Base-by-base conservation (phyloP, 2,888 invertebrate species). In the Idaea dimidiata region DNA sequence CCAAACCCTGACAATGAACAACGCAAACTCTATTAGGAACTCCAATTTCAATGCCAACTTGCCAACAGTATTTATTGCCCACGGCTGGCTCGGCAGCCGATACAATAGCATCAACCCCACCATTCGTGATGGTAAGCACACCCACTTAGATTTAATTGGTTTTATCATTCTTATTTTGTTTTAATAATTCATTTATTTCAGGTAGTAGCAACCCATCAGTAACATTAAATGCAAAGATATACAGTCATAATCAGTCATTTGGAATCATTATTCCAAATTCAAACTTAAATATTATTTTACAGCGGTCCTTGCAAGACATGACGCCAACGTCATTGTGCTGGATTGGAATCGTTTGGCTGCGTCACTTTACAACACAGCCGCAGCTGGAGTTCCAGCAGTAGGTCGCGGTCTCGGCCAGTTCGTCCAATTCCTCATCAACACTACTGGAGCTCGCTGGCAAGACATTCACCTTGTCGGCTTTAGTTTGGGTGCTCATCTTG, bases 401-500 rank as follows among this genome's bases (percentile, higher is more conserved):
- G 89, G 86, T 0, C 72, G 73, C 7, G 78, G 77, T 1, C 65
- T 88, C 14, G 87, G 85, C 54, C 74, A 77, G 33, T 87, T 86
- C 67, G 58, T 86, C 18, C 66, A 66, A 10, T 82, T 74, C 71
- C 62, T 87, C 0, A 72, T 68, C 63, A 56, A 43, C 0, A 68
- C 67, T 1, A 76, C 80, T 18, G 83, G 82, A 0, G 74, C 72
- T 6, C 64, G n/a, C n/a, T n/a, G n/a, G n/a, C n/a, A n/a, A n/a
- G n/a, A n/a, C 72, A 0, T 74, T 68, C 87, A 87, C 62, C 64
- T 87, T 7, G 73, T 82, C 8, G 87, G 87, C 6, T 83, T 83
- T 73, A 84, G 85, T 62, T 72, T 86, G 62, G 87, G 87, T 3
- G 85, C 81, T 17, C 87, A 87, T 62, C 59, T 84, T 2, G 84